phyloP scores from a whole-genome alignment of 1,140 invertebrate genomes.

The Nasonia giraulti region DNA sequence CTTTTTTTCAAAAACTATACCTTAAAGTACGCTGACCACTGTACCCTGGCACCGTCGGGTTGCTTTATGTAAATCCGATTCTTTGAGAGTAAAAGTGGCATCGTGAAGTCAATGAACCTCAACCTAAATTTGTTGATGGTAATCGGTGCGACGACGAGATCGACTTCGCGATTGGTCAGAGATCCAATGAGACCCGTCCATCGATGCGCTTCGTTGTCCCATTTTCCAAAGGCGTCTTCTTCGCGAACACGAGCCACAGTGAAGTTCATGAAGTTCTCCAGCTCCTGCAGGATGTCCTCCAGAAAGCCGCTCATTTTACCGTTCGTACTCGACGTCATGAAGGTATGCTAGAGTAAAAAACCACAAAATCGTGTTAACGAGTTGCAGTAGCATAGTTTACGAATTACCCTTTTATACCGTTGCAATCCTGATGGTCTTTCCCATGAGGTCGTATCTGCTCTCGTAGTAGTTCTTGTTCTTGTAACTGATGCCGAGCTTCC shows the following conservation, averaged over 20 bases:
- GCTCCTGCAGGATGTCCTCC: conserved; percentile 39
- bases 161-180: conserved; percentile 40
- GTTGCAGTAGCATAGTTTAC: neutral
- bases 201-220: neutral
- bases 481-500: neutral
- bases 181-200: conserved; percentile 56
- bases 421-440: neutral
- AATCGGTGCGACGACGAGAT: conserved; percentile 53
- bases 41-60: conserved; percentile 46
- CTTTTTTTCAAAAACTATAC: conserved; percentile 30
- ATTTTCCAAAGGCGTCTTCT: conserved; percentile 33
- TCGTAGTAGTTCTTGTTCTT: conserved; percentile 23
- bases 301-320: conserved; percentile 41
- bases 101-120: conserved; percentile 58
- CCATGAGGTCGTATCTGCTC: neutral
- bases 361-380: no score
- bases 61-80: conserved; percentile 54
- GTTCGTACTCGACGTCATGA: neutral
- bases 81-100: conserved; percentile 54
- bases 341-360: neutral
- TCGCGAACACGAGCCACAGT: neutral
- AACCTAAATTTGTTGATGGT: conserved; percentile 57
- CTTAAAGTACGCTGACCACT: conserved; percentile 60
- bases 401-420: conserved; percentile 6
- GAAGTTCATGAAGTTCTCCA: conserved; percentile 50